Evolutionary conservation across 2,113 vertebrate species (phyloP), one percentile per base, ranked within the genome.

Genomic region (Microtus richardsoni): DNA sequence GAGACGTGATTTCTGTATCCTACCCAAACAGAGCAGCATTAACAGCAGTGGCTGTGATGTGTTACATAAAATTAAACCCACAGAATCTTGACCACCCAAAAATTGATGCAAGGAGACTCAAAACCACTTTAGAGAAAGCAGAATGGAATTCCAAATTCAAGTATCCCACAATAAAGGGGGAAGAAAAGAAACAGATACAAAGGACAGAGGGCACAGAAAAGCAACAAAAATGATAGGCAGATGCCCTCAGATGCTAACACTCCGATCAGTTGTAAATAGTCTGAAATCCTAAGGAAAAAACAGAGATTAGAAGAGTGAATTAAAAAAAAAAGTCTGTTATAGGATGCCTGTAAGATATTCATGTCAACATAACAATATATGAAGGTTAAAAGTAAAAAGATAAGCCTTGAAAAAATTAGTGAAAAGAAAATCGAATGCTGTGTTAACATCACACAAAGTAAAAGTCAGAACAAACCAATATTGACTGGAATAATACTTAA

Each of bases 81-180:
- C 21, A 70, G 13, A 70, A 26, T 4, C 49, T 52, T 52, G 80
- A 91, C 3, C 22, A 75, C 64, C 91, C 26, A 91, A 88, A 8
- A 74, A 41, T 33, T 58, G 89, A 52, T 22, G 39, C 13, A 83
- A 68, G 80, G n/a, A 79, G 3, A 75, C 14, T 82, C 16, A 89
- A 83, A 95, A 92, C 49, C 4, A 78, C 52, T 78, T 44, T 36
- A 36, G 19, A 93, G 60, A 85, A 88, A 52, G 70, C 49, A 73
- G 90, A 91, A 88, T 36, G 21, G 7, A 84, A 73, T 52, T 68
- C 39, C 44, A 80, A 80, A 95, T 91, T 87, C 82, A 75, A 77
- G 8, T 33, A 66, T 77, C 21, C 11, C 16, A 58, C 13, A 74
- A 36, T 39, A 58, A 36, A 91, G 24, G 16, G 47, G 75, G 7